Percentiles rank a stretch among this genome's conserved stretches.
phyloP scores from a whole-genome alignment of 2,888 invertebrate species.

The Calameuta filiformis region DNA sequence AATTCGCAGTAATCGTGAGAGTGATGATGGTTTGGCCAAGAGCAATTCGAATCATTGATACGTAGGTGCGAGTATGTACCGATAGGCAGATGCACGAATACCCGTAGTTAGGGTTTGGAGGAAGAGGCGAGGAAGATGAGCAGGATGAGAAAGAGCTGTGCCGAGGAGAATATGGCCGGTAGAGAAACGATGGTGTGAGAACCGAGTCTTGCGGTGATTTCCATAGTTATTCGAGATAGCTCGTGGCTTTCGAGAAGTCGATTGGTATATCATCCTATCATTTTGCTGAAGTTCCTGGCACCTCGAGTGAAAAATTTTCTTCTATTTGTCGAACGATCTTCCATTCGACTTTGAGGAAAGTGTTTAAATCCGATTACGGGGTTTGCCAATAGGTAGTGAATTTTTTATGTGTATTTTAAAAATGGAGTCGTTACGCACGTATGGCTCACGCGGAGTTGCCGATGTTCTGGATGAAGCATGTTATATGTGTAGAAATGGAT shows the following conservation, averaged over 20 bases:
- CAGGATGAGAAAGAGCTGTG: constrained; percentile 17
- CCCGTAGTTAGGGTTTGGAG: not conserved
- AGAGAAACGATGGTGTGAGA: constrained; percentile 51
- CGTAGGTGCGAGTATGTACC: not conserved
- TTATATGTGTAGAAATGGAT: not conserved
- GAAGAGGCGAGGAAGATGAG: not conserved
- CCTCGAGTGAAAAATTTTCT: not conserved
- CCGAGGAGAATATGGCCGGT: constrained; percentile 25
- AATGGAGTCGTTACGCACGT: not conserved
- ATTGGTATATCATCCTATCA: constrained; percentile 46
- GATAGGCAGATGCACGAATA: not conserved
- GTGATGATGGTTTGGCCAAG: not conserved
- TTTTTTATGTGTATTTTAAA: not conserved
- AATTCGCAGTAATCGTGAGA: not conserved
- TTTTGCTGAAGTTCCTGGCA: constrained; percentile 27
- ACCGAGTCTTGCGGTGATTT: constrained; percentile 54
- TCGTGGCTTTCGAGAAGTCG: constrained; percentile 32
- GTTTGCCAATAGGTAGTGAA: not conserved
- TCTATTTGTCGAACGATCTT: too few relatives aligned
- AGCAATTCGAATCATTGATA: not conserved
- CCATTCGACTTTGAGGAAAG: too few relatives aligned
- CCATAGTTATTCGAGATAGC: constrained; percentile 59
- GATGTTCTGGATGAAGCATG: not conserved
- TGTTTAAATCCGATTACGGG: too few relatives aligned
- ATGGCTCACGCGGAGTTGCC: not conserved